Conservation (phyloP, 2,888 invertebrate species). For the Onchidella celtica region DNA sequence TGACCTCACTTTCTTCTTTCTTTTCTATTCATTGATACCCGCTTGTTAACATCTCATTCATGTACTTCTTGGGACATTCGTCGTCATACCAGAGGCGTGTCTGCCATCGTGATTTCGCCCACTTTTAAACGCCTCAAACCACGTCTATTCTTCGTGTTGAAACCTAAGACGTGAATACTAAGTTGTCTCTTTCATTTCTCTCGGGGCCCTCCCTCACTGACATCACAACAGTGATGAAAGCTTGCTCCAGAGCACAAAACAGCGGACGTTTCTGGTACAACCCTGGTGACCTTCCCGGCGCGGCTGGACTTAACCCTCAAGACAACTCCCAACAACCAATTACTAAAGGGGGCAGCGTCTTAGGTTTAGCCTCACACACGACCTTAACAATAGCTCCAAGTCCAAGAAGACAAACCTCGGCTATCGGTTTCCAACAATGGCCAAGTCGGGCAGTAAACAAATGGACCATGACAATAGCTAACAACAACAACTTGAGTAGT, state of each 20-base stretch:
- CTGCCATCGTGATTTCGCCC: neutral
- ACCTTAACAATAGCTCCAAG: slow-evolving; percentile 2
- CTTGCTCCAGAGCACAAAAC: slow-evolving; percentile 8
- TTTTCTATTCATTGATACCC: neutral
- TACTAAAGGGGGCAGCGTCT: slow-evolving; percentile 29
- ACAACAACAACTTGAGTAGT: slow-evolving; percentile 4
- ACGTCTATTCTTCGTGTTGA: neutral
- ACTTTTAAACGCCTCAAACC: neutral
- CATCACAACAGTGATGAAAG: slow-evolving; percentile 32
- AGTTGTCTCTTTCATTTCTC: slow-evolving; percentile 26
- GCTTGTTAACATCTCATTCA: neutral
- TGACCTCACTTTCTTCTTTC: neutral
- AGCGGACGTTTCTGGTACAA: slow-evolving; percentile 27
- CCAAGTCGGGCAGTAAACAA: slow-evolving; percentile 21
- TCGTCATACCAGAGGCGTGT: neutral
- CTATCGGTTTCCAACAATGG: slow-evolving; percentile 26
- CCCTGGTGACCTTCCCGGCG: neutral
- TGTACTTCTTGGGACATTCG: slow-evolving; percentile 7
- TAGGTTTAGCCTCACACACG: slow-evolving; percentile 18
- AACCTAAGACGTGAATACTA: slow-evolving; percentile 40
- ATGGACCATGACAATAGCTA: slow-evolving; percentile 38
- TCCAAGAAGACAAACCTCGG: neutral
- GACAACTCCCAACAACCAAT: slow-evolving; percentile 41
- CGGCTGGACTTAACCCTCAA: slow-evolving; percentile 22
- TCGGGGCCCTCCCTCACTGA: neutral